A percentile compares a stretch with the other conserved stretches of the same genome.
phyloP scores from a whole-genome alignment of 2,113 vertebrate genomes.

The Tupaia tana region DNA sequence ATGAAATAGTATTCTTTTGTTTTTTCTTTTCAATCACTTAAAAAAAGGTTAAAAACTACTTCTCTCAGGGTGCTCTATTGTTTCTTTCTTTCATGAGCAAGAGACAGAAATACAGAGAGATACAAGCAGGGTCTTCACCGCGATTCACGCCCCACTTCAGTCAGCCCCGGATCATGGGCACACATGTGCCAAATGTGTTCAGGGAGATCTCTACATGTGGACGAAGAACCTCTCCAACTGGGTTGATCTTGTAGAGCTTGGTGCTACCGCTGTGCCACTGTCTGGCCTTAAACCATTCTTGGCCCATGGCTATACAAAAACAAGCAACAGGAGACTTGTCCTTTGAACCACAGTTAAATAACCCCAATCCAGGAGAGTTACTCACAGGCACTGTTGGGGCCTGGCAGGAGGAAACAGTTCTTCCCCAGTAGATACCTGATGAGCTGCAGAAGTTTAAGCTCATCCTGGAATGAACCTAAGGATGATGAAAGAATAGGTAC shows the following conservation, averaged over 20 bases:
- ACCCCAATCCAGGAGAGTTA: not conserved
- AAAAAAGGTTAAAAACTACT: not conserved
- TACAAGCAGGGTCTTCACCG: too few species aligned
- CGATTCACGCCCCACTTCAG: too few species aligned
- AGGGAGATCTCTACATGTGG: too few species aligned
- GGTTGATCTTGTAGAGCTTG: too few species aligned
- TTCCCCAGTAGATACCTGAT: not conserved
- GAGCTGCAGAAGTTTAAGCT: not conserved
- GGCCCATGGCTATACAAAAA: not conserved
- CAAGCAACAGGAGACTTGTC: not conserved
- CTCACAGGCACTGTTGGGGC: not conserved
- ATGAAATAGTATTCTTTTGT: not conserved
- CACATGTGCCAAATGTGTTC: too few species aligned
- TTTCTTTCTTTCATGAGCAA: too few species aligned
- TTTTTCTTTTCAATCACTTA: not conserved
- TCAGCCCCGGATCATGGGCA: too few species aligned
- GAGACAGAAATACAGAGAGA: too few species aligned
- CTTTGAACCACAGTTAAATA: not conserved
- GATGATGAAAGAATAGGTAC: not conserved
- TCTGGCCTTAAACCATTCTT: not conserved
- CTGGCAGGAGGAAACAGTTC: not conserved
- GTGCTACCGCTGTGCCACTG: too few species aligned
- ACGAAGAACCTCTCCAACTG: too few species aligned
- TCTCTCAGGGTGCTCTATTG: too few species aligned
- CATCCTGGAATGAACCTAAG: rapidly evolving